phyloP scores from a whole-genome alignment of 1,140 invertebrate genomes.

The Bombus impatiens region DNA sequence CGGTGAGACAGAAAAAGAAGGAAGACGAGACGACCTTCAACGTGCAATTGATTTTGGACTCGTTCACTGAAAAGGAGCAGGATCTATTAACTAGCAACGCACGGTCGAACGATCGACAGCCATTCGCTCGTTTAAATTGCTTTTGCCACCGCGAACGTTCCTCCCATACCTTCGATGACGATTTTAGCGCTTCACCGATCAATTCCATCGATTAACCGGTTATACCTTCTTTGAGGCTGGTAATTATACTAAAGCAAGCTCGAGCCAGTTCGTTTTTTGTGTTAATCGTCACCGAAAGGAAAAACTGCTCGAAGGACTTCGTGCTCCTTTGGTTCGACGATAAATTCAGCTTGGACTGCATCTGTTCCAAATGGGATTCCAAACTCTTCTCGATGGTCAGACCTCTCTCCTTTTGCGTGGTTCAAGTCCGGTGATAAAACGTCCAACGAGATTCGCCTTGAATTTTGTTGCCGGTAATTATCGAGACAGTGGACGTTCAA shows the following conservation, averaged over 20 bases:
- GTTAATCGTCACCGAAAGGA: conserved; percentile 18
- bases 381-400: background rate
- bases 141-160: background rate
- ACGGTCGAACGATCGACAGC: conserved; percentile 14
- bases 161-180: background rate
- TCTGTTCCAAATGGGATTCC: background rate
- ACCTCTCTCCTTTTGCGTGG: background rate
- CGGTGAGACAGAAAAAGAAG: too few species aligned
- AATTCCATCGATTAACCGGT: conserved; percentile 32
- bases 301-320: conserved; percentile 19
- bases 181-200: background rate
- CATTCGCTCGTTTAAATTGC: conserved; percentile 22
- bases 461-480: conserved; percentile 22
- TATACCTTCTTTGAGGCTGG: background rate
- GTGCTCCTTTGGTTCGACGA: background rate
- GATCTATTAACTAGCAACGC: conserved; percentile 16
- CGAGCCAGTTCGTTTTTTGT: background rate
- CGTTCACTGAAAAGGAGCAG: background rate
- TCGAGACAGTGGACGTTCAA: background rate
- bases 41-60: conserved; percentile 10
- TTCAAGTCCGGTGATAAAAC: conserved; percentile 1
- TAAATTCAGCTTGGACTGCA: background rate
- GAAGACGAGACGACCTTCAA: background rate
- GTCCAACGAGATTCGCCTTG: conserved; percentile 15
- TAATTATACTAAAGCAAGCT: conserved; percentile 26